Conservation (phyloP, 2,113 vertebrate genomes). For the Antechinus flavipes region DNA sequence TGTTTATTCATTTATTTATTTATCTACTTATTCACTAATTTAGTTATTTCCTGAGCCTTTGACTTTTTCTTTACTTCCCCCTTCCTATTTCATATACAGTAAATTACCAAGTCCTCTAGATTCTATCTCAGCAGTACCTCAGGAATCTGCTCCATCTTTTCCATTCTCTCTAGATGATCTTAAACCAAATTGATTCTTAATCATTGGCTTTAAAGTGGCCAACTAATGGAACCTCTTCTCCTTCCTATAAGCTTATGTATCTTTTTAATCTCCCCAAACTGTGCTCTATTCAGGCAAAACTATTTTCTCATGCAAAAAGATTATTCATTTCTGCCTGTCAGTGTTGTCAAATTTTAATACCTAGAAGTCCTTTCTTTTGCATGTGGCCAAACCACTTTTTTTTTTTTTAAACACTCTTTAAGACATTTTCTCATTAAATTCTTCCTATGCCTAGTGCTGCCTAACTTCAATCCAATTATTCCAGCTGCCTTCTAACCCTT, state of each 20-base stretch:
- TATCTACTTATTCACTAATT: too few relatives aligned
- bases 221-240: background rate
- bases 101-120: background rate
- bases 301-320: background rate
- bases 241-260: background rate
- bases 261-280: background rate
- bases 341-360: background rate
- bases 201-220: background rate
- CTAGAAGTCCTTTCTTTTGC: background rate
- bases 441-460: background rate
- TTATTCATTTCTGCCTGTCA: background rate
- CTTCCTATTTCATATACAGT: too few relatives aligned
- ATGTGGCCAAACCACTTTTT: background rate
- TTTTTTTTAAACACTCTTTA: background rate
- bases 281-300: background rate
- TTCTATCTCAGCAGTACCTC: background rate
- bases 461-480: background rate
- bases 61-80: too few relatives aligned
- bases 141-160: background rate
- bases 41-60: too few relatives aligned
- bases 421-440: background rate
- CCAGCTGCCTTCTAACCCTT: background rate
- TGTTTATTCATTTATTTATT: too few relatives aligned
- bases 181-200: background rate
- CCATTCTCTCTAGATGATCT: background rate